Conservation (phyloP, 2,797 vertebrate genomes). For the Sebastes flavidus region DNA sequence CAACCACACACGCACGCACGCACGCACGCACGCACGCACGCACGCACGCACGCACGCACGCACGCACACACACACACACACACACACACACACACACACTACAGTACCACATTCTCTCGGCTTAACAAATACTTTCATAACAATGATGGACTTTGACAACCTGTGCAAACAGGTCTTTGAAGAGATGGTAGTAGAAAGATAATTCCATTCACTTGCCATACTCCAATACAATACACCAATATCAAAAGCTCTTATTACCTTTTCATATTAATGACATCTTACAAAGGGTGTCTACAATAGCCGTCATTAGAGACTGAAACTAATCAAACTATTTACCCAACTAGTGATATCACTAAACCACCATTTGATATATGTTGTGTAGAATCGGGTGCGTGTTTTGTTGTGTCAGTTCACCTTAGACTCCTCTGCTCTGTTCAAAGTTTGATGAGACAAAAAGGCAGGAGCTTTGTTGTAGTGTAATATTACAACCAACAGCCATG, state of each 20-base stretch:
- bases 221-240: not conserved
- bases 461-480: not conserved
- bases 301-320: not conserved
- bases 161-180: not conserved
- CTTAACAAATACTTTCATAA: not conserved
- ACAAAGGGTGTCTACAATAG: not conserved
- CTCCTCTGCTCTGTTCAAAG: not conserved
- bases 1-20: not conserved
- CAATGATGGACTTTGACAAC: not conserved
- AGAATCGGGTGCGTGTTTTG: not conserved
- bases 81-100: not conserved
- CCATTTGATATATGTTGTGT: not conserved
- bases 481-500: not conserved
- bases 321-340: not conserved
- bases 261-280: not conserved
- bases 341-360: not conserved
- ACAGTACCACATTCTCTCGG: not conserved
- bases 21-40: not conserved
- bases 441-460: conserved; percentile 1
- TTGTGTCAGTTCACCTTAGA: not conserved
- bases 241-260: not conserved
- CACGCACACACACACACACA: not conserved
- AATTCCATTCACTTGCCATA: not conserved
- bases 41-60: not conserved
- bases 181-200: not conserved